Base-by-base conservation (phyloP, 2,113 vertebrate species). In the Eleginops maclovinus region DNA sequence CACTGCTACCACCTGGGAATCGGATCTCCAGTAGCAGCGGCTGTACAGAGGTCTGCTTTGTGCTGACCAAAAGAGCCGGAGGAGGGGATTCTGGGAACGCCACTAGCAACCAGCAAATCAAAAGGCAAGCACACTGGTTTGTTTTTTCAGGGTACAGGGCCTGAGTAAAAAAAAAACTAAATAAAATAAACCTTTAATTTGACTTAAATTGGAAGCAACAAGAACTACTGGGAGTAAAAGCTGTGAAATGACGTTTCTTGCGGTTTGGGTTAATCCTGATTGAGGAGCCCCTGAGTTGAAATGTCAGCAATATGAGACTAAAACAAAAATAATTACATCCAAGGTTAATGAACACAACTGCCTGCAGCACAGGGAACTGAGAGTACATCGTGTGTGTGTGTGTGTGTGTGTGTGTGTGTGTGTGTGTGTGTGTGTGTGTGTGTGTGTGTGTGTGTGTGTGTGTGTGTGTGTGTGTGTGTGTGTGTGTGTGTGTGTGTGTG, bases 271-370 rank as follows among this genome's bases (percentile, higher is more conserved):
- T 94, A 93, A 94, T 94, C 92, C 92, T 94, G 92, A 94, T 92
- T 92, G 92, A 94, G 85, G 90, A 92, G 91, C 92, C 89, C 82
- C 82, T 85, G 92, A 93, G 92, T 91, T 93, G 92, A 94, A 92
- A 94, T 92, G 92, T 93, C 93, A 93, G 92, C 90, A 93, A 93
- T 92, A 91, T 90, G 93, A 94, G 91, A 93, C 91, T 92, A 92
- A 91, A 93, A 93, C 89, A 90, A 93, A 94, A 93, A 93, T 92
- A 93, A 94, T 93, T 91, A 92, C 88, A 85, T 66, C 72, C 81
- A 87, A 72, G 88, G 92, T 92, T 93, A 93, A 93, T 93, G 91
- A 94, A 90, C 82, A 86, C 88, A 88, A 90, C 87, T 81, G 90
- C 90, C 88, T 72, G 50, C 70, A 85, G 92, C 83, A 36, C 17